Evolutionary conservation across 1,140 invertebrate species (phyloP), one percentile per base, ranked within the genome.

Genomic region (Conus ventricosus): DNA sequence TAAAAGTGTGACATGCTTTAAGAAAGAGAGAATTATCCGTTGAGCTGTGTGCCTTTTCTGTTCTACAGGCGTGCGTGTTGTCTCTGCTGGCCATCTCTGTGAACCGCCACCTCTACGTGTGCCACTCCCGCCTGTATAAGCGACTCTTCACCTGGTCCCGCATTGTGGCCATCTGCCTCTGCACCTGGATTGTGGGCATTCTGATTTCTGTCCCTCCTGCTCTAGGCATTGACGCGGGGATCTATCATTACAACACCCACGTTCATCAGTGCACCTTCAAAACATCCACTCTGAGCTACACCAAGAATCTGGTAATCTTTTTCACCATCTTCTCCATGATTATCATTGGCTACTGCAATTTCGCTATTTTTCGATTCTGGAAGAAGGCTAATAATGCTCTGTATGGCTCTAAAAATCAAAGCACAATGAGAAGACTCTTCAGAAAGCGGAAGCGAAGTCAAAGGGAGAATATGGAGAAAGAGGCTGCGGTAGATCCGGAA

Each of bases 71-170:
- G 39, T 39, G 39, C 39, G 39, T 39, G 39, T 39, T 39, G 80
- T 82, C 80, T 7, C 39, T 82, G 80, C 17, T 82, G n/a, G 39
- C n/a, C 80, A 82, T 82, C n/a, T 82, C 80, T 11, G 39, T 82
- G 7, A 82, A 82, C 80, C 80, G 80, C 39, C 51, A 82, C 80
- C 80, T 82, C n/a, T 4, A 63, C 60, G 60, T 63, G 60, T 11
- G 11, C 60, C 60, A 63, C 60, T 63, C 60, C 60, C 60, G 17
- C 60, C 60, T 63, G 4, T 63, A 63, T 20, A 11, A 20, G 60
- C 60, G 60, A 63, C 11, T 63, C 60, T 63, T 63, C 60, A 11
- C 17, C 60, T 11, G 11, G 60, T 11, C 60, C 39, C 39, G 39
- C 39, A 39, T 39, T 2, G 60, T 20, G 4, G 60, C 4, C 60